Percentiles rank a stretch among this genome's conserved stretches.
These are phyloP conservation scores for Chaenogobius annularis DNA, from an alignment of 2,113 vertebrate genomes.

Conservation along the genomic window DNA sequence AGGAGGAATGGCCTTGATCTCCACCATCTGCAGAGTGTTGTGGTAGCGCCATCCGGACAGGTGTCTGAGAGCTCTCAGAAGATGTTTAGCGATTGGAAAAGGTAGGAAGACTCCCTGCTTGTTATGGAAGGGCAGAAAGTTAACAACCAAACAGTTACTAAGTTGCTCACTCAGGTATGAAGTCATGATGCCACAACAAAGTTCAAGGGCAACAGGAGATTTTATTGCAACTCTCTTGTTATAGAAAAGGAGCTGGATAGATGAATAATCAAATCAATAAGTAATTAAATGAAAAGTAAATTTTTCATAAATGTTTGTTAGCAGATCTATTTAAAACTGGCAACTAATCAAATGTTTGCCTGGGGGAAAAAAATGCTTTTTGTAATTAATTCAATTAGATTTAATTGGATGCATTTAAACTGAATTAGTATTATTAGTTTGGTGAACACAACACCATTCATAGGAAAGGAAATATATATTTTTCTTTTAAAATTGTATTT, in stretches of 20 bases:
- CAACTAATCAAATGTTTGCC: too few species aligned
- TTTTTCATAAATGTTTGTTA: too few species aligned
- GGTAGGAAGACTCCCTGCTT: slow-evolving; percentile 1
- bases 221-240: not conserved
- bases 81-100: slow-evolving; percentile 20
- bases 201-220: not conserved
- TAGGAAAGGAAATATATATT: too few species aligned
- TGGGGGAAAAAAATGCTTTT: too few species aligned
- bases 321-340: too few species aligned
- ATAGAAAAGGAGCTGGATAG: not conserved
- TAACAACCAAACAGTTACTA: slow-evolving; percentile 2
- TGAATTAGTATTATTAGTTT: too few species aligned
- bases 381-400: too few species aligned
- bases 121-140: not conserved
- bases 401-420: too few species aligned
- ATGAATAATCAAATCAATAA: not conserved
- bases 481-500: too few species aligned
- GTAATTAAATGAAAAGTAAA: too few species aligned
- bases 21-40: slow-evolving; percentile 42
- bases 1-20: slow-evolving; percentile 56
- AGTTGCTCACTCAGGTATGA: not conserved
- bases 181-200: not conserved
- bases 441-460: too few species aligned
- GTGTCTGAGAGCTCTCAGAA: slow-evolving; percentile 37
- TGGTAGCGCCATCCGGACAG: slow-evolving; percentile 31